phyloP scores from a whole-genome alignment of 2,797 vertebrate species.

The Lutjanus campechanus region DNA sequence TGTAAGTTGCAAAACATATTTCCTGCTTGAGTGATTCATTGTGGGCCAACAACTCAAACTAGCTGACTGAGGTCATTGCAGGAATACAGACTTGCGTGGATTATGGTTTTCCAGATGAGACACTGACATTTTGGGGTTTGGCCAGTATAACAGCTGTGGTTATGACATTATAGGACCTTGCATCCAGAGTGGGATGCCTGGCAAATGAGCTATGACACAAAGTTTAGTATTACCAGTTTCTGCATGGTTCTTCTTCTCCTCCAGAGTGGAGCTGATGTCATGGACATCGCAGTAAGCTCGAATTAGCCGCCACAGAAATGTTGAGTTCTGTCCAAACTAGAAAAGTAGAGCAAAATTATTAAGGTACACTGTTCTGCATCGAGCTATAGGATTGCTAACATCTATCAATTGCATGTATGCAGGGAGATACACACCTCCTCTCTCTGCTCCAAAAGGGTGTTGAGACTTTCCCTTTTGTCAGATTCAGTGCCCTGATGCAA shows the following conservation, averaged over 20 bases:
- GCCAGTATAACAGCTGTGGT: background rate
- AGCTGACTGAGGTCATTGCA: slow-evolving; percentile 13
- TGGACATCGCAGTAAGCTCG: slow-evolving; percentile 93
- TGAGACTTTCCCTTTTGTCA: slow-evolving; percentile 88
- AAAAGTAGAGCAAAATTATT: slow-evolving; percentile 19
- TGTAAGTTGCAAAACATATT: background rate
- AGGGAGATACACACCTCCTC: slow-evolving; percentile 84
- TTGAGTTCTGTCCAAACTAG: slow-evolving; percentile 88
- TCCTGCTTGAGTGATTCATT: background rate
- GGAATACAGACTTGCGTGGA: background rate
- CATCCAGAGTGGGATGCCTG: background rate
- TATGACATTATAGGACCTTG: background rate
- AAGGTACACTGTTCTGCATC: background rate
- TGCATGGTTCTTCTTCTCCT: slow-evolving; percentile 91
- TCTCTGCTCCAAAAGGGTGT: slow-evolving; percentile 86
- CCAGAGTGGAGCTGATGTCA: slow-evolving; percentile 85
- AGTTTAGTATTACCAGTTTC: slow-evolving; percentile 86
- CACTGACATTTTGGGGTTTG: slow-evolving; percentile 14
- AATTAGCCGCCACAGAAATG: slow-evolving; percentile 93
- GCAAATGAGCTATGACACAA: slow-evolving; percentile 13
- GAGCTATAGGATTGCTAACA: background rate
- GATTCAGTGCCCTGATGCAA: slow-evolving; percentile 86
- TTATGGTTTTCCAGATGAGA: slow-evolving; percentile 14
- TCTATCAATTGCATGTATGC: too few relatives aligned
- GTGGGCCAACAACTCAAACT: background rate